Evolutionary conservation across 2,797 vertebrate species (phyloP).

Genomic region (Siniperca undulata): DNA sequence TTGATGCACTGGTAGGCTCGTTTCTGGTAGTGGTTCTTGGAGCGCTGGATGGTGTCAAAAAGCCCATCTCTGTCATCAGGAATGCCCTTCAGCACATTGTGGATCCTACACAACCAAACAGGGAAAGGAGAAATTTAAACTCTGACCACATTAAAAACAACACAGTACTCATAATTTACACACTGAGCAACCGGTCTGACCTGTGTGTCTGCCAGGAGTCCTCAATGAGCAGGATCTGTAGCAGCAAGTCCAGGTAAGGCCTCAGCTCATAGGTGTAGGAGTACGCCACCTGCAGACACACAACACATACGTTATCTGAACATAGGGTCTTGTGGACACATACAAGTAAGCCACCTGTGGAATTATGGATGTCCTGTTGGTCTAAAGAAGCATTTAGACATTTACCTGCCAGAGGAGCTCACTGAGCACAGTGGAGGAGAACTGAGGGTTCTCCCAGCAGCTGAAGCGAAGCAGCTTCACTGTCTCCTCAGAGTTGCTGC

Average conservation of each 20-base stretch:
- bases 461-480: conserved; percentile 98
- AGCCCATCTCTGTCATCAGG: conserved; percentile 98
- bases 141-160: neutral
- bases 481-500: conserved; percentile 99
- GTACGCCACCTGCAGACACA: conserved; percentile 92
- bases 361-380: neutral
- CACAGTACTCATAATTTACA: neutral
- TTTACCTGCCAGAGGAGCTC: conserved; percentile 99
- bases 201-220: conserved; percentile 99
- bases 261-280: conserved; percentile 99
- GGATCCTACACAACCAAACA: conserved; percentile 88
- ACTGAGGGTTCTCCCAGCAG: conserved; percentile 99
- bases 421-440: conserved; percentile 98
- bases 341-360: neutral
- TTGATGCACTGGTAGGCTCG: conserved; percentile 99
- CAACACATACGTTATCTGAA: neutral
- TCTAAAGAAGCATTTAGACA: neutral
- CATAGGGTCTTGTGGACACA: neutral
- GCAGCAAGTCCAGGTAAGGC: conserved; percentile 98
- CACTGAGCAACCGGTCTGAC: conserved; percentile 73
- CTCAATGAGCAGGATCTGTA: conserved; percentile 98
- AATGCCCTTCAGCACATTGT: conserved; percentile 99
- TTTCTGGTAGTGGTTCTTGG: conserved; percentile 99
- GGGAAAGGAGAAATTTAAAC: neutral
- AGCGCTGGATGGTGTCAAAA: conserved; percentile 99